Evolutionary conservation across 2,888 invertebrate species (phyloP), one percentile per base, ranked within the genome.

Genomic region (Cybosia mesomella): DNA sequence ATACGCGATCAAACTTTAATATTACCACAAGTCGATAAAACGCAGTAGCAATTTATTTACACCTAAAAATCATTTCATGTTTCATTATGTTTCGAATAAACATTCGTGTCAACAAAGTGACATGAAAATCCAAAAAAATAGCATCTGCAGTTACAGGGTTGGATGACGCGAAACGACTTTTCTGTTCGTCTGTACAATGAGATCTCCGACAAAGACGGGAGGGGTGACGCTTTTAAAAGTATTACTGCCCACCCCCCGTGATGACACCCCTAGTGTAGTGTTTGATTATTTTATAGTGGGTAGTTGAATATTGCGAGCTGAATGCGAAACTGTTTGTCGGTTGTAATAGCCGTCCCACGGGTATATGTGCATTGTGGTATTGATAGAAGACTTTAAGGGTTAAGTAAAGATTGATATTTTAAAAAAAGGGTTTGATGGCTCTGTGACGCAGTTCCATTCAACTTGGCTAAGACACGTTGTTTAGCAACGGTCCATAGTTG

Each of bases 151-250:
- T 53, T 78, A 71, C 78, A 77, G 78, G 79, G 74, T 57, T 73
- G 68, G 64, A 67, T 54, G 64, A 69, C 28, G 53, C 69, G 71
- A 79, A 77, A 83, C 84, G 84, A 87, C 85, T 88, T 87, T 82
- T 85, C 86, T 85, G 79, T 80, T 80, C 85, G 83, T 86, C 79
- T 83, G 83, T 88, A 89, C 91, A 91, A 89, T 90, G 88, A 88
- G 85, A 89, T 88, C 79, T 83, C 80, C 77, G 82, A 88, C 90
- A 92, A 91, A 91, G 89, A 87, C 79, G 84, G 85, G 85, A 88
- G 89, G 83, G 86, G 85, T 86, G 89, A 89, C 86, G 92, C 94
- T 94, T 93, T 94, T 94, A 94, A 93, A 93, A 91, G 92, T 93
- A 94, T 94, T 93, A 94, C 90, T 83, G 82, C 83, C 79, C 86